These are phyloP conservation scores for Serranus cabrilla DNA, from an alignment of 2,797 vertebrate genomes.

Conservation along the genomic window DNA sequence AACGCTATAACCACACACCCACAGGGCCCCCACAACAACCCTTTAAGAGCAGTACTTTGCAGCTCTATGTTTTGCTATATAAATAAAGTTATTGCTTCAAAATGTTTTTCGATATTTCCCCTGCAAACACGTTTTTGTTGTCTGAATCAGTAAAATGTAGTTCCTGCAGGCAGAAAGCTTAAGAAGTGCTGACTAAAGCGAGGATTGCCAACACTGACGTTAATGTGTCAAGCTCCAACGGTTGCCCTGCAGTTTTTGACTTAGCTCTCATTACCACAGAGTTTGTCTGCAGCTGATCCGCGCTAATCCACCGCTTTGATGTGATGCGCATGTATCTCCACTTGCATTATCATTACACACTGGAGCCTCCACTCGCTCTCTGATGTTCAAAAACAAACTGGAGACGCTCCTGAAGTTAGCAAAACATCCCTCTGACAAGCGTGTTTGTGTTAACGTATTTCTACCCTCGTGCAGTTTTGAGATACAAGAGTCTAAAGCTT, in stretches of 20 bases:
- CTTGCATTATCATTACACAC: constrained; percentile 46
- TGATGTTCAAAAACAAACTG: constrained; percentile 56
- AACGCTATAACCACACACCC: neutral
- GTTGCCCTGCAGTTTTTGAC: constrained; percentile 56
- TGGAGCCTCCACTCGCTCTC: constrained; percentile 24
- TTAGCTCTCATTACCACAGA: constrained; percentile 60
- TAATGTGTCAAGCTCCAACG: constrained; percentile 32
- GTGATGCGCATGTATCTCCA: constrained; percentile 45
- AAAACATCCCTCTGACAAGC: constrained; percentile 23
- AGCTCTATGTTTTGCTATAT: neutral
- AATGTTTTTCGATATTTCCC: neutral
- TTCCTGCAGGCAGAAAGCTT: constrained; percentile 29
- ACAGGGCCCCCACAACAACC: neutral
- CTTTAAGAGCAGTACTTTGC: neutral
- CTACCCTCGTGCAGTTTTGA: neutral
- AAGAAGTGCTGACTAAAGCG: constrained; percentile 61
- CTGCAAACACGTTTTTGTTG: constrained; percentile 12
- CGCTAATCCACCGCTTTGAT: constrained; percentile 71
- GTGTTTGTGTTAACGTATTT: constrained; percentile 4
- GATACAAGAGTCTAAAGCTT: constrained; percentile 13
- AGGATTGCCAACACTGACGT: constrained; percentile 35
- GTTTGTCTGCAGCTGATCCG: constrained; percentile 69
- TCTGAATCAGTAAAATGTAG: constrained; percentile 30
- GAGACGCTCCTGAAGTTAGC: constrained; percentile 15
- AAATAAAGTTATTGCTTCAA: neutral